Evolutionary conservation across 2,113 vertebrate genomes (phyloP).

Genomic region (Tupaia tana): DNA sequence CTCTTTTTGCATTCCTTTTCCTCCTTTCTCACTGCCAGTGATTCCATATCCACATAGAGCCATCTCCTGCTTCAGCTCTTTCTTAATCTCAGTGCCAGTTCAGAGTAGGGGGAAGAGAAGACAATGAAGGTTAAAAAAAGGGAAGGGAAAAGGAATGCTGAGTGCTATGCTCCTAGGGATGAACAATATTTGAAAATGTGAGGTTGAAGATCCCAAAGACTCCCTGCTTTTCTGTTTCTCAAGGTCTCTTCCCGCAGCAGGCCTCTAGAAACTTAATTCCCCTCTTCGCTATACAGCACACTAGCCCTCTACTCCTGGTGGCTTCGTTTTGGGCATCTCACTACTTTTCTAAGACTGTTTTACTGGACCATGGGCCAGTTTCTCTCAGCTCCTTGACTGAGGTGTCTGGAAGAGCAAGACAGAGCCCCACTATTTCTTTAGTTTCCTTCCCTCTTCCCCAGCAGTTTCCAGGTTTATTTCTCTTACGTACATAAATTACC

Average conservation of each 20-base stretch:
- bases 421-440: neutral
- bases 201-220: neutral
- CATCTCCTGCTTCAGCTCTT: neutral
- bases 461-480: neutral
- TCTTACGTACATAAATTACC: neutral
- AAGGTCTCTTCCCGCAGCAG: neutral
- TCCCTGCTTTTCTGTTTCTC: neutral
- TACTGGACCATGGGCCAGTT: neutral
- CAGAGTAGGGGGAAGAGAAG: neutral
- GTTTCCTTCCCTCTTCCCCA: neutral
- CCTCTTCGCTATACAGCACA: neutral
- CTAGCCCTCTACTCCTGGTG: neutral
- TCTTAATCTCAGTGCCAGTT: neutral
- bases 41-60: neutral
- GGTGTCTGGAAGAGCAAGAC: neutral
- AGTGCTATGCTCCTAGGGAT: rapidly evolving
- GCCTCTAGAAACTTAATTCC: neutral
- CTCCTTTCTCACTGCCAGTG: neutral
- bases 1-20: neutral
- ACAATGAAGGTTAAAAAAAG: neutral
- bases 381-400: neutral
- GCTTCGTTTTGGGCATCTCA: neutral
- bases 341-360: neutral
- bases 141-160: neutral
- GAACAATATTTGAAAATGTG: neutral